Evolutionary conservation across 2,888 invertebrate genomes (phyloP), one percentile per base, ranked within the genome.

Genomic region (Pediacus dermestoides): DNA sequence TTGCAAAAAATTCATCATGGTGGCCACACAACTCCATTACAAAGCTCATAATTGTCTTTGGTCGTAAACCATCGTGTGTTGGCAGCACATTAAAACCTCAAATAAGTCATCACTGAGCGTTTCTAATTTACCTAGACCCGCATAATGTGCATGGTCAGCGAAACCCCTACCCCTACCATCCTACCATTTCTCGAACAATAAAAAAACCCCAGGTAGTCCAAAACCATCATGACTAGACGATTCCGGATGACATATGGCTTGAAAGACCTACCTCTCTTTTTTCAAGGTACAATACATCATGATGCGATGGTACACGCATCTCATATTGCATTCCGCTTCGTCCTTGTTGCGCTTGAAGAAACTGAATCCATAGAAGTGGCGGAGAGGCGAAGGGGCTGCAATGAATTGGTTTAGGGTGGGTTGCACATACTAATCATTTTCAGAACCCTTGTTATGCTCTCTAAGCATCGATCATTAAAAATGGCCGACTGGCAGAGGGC

Each of bases 401-500:
- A 39, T 35, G 39, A 26, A 35, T 30, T 14, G 31, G 39, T 30
- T 35, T 30, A 30, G 39, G 38, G 38, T 39, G 38, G 38, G 38
- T 39, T 28, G 38, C 58, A 59, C 56, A 60, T 58, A 60, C 61
- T 59, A 58, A 59, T 60, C 60, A 61, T 58, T 61, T 60, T 57
- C 43, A 52, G 56, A 57, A 53, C 58, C 58, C 61, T 58, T 58
- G 61, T 61, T 60, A 59, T 53, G 61, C 56, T 55, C 53, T 52
- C 47, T 52, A 53, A 56, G 55, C 57, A 57, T 57, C 55, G 61
- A 60, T 60, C 60, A 60, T 61, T 60, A 61, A 60, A 61, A 61
- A 50, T 50, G 50, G 50, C 50, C 43, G 50, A 42, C 46, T 33
- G 9, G 10, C 10, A 23, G 9, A 25, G 30, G n/a, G 33, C 40